Conservation (phyloP, 1,140 invertebrate genomes). For the Sinonovacula constricta region DNA sequence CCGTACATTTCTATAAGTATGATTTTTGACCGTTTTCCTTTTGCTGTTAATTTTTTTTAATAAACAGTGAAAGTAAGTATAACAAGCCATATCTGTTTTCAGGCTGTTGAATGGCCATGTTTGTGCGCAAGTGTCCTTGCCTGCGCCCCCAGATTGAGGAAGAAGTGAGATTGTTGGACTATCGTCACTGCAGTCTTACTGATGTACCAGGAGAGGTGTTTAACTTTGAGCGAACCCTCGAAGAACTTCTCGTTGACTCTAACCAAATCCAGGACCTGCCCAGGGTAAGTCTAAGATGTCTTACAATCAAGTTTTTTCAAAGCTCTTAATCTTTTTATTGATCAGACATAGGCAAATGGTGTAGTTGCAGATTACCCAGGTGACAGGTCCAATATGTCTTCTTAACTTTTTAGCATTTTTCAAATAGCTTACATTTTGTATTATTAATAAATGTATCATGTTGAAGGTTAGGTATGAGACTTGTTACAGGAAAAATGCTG, state of each 20-base stretch:
- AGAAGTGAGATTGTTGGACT: constrained; percentile 99
- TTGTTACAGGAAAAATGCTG: no score
- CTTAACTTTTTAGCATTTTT: no score
- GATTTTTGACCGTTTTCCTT: not conserved
- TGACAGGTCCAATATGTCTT: no score
- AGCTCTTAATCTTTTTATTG: no score
- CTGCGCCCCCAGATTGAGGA: constrained; percentile 71
- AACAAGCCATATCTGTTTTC: constrained; percentile 10
- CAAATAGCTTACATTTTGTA: no score
- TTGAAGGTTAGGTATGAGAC: no score
- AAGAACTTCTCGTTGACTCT: constrained; percentile 97
- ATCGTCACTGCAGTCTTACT: constrained; percentile 96
- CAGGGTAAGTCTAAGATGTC: constrained; percentile 88
- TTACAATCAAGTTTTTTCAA: no score
- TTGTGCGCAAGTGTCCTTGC: constrained; percentile 74
- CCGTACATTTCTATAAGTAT: not conserved
- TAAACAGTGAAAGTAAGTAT: not conserved
- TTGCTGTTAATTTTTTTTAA: not conserved
- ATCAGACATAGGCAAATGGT: no score
- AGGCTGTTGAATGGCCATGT: constrained; percentile 62
- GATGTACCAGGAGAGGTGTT: constrained; percentile 98
- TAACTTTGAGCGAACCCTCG: constrained; percentile 95
- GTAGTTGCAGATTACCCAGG: no score
- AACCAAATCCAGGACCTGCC: constrained; percentile 98
- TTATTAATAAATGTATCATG: no score